Evolutionary conservation across 1,140 invertebrate genomes (phyloP).

Genomic region (Temnothorax nylanderi): DNA sequence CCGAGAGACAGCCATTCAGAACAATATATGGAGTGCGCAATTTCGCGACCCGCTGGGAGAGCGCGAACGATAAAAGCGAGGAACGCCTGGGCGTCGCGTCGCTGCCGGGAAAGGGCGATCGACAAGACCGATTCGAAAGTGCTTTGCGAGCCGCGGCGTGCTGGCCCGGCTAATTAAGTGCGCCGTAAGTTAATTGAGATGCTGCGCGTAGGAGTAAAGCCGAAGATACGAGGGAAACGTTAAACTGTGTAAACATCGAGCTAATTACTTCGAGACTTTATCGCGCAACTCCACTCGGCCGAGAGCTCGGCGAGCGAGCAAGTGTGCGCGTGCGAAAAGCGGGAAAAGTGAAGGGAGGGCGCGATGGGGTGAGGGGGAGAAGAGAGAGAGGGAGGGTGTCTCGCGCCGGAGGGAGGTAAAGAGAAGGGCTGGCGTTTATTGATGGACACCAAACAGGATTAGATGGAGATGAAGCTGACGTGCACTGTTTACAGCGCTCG

Average conservation of each 20-base stretch:
- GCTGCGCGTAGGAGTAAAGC: conserved; percentile 63
- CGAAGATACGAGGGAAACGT: conserved; percentile 73
- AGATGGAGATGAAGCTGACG: conserved; percentile 18
- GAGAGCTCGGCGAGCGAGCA: conserved; percentile 10
- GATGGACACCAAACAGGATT: conserved; percentile 19
- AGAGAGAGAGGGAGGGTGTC: conserved; percentile 17
- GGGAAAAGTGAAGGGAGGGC: conserved; percentile 9
- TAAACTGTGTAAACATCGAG: conserved; percentile 76
- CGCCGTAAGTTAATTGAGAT: conserved; percentile 74
- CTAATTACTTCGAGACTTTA: conserved; percentile 76
- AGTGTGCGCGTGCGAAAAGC: conserved; percentile 50
- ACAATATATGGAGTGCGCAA: conserved; percentile 23
- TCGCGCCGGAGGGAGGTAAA: conserved; percentile 22
- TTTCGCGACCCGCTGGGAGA: background rate
- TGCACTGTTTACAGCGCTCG: conserved; percentile 1
- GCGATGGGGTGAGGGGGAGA: background rate
- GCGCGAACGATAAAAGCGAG: conserved; percentile 15
- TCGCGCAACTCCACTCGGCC: conserved; percentile 53
- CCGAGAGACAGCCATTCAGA: background rate
- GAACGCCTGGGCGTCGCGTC: background rate
- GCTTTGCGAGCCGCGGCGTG: conserved; percentile 57
- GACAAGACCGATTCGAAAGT: conserved; percentile 56
- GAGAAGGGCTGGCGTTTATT: conserved; percentile 17
- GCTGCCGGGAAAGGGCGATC: conserved; percentile 29
- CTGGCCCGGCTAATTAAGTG: conserved; percentile 73